phyloP scores from a whole-genome alignment of 2,797 vertebrate species.

The Okamejei kenojei region DNA sequence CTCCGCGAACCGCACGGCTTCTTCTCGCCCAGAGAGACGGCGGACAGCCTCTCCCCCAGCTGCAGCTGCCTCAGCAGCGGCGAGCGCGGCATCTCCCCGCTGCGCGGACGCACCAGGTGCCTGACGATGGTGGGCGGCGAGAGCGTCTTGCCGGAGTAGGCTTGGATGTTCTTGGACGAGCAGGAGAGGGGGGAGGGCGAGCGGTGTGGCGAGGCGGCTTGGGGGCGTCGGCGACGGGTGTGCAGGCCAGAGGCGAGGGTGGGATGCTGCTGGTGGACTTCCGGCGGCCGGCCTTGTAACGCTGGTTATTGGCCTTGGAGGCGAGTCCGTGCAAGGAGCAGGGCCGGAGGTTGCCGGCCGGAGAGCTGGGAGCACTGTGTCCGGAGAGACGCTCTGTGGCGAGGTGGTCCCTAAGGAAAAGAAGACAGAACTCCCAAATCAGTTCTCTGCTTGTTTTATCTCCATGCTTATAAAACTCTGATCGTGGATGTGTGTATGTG shows the following conservation, averaged over 20 bases:
- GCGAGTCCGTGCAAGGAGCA: conserved; percentile 86
- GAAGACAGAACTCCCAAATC: not conserved
- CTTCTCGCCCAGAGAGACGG: conserved; percentile 66
- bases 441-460: not conserved
- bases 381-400: conserved; percentile 79
- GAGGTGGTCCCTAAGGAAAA: conserved; percentile 66
- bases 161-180: conserved; percentile 68
- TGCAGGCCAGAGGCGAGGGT: conserved; percentile 83
- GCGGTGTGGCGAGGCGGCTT: conserved; percentile 77
- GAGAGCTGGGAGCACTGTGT: conserved; percentile 85
- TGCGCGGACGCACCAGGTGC: conserved; percentile 70
- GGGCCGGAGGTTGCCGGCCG: conserved; percentile 80
- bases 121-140: conserved; percentile 76
- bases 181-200: conserved; percentile 74
- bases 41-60: conserved; percentile 79
- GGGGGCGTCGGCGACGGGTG: conserved; percentile 66
- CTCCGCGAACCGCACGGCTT: conserved; percentile 57
- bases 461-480: too few relatives aligned
- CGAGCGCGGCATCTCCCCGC: conserved; percentile 64
- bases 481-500: too few relatives aligned
- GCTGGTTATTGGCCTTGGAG: conserved; percentile 76
- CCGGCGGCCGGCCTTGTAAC: conserved; percentile 80
- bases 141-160: conserved; percentile 73
- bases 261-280: conserved; percentile 98
- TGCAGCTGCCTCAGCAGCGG: conserved; percentile 86